A percentile compares a stretch with the other conserved stretches of the same genome.
Conservation (phyloP, 2,797 vertebrate genomes). For the Melopsittacus undulatus region DNA sequence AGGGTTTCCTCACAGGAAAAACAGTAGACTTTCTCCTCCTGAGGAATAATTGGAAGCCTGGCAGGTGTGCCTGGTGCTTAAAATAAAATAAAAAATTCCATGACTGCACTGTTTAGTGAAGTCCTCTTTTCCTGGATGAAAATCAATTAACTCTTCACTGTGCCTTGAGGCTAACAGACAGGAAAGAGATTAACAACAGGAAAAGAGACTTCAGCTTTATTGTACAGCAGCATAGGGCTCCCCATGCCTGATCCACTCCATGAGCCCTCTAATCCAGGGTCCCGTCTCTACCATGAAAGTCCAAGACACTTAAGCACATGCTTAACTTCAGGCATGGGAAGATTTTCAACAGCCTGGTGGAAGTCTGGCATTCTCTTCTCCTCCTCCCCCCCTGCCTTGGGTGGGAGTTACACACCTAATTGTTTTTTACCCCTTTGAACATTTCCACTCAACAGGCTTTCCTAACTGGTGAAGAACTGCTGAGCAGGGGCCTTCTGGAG, state of each 20-base stretch:
- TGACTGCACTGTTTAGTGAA: conserved; percentile 60
- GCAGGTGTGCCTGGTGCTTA: conserved; percentile 69
- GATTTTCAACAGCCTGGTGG: conserved; percentile 36
- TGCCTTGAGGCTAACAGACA: conserved; percentile 70
- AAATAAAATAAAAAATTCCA: conserved; percentile 71
- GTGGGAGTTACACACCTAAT: conserved; percentile 42
- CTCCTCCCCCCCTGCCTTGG: conserved; percentile 1
- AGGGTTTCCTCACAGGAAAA: conserved; percentile 70
- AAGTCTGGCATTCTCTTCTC: conserved; percentile 27
- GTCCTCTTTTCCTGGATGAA: conserved; percentile 70
- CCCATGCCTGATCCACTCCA: conserved; percentile 46
- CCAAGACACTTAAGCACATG: conserved; percentile 35
- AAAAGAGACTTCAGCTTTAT: conserved; percentile 67
- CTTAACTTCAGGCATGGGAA: conserved; percentile 56
- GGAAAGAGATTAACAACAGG: conserved; percentile 72
- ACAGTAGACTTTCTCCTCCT: conserved; percentile 68
- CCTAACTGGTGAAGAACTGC: conserved; percentile 8
- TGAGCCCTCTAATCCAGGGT: conserved; percentile 33
- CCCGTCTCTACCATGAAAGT: neutral
- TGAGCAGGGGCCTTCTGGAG: conserved; percentile 25
- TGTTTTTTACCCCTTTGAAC: conserved; percentile 52
- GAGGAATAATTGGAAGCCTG: conserved; percentile 69
- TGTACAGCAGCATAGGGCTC: conserved; percentile 45
- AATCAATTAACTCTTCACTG: conserved; percentile 73
- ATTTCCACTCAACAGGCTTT: conserved; percentile 37